Evolutionary conservation across 1,140 invertebrate species (phyloP).

Genomic region (Andricus grossulariae): DNA sequence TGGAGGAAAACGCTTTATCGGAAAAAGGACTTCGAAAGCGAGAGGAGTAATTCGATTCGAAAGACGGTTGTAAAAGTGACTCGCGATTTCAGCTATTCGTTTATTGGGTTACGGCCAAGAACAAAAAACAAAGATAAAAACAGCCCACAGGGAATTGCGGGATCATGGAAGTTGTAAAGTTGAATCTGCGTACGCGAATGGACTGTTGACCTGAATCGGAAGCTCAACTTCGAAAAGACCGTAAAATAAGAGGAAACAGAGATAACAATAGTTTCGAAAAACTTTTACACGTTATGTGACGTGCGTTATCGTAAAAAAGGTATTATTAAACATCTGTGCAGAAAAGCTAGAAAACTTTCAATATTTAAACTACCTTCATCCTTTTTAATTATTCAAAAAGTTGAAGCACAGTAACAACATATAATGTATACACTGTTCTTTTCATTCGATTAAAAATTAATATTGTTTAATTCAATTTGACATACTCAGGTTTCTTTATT

Average conservation of each 20-base stretch:
- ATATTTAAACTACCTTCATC: too few relatives aligned
- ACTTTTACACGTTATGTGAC: not conserved
- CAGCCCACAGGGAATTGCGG: conserved; percentile 4
- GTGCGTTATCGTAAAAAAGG: not conserved
- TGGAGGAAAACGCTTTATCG: not conserved
- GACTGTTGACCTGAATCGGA: conserved; percentile 21
- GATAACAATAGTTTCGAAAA: not conserved
- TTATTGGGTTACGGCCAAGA: conserved; percentile 23
- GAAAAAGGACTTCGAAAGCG: not conserved
- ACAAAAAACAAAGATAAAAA: conserved; percentile 22
- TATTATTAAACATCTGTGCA: too few relatives aligned
- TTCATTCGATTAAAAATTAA: too few relatives aligned
- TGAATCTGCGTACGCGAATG: conserved; percentile 24
- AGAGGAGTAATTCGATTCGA: conserved; percentile 27
- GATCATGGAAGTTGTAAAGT: conserved; percentile 13
- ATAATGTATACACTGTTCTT: too few relatives aligned
- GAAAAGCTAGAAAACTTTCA: too few relatives aligned
- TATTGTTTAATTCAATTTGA: too few relatives aligned
- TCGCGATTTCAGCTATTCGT: conserved; percentile 14
- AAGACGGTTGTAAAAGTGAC: conserved; percentile 19
- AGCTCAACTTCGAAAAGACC: not conserved
- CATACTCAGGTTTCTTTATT: too few relatives aligned
- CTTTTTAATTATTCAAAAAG: too few relatives aligned
- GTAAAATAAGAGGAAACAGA: conserved; percentile 4
- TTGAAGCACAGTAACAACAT: too few relatives aligned